phyloP scores from a whole-genome alignment of 2,797 vertebrate species.

The Spondyliosoma cantharus region DNA sequence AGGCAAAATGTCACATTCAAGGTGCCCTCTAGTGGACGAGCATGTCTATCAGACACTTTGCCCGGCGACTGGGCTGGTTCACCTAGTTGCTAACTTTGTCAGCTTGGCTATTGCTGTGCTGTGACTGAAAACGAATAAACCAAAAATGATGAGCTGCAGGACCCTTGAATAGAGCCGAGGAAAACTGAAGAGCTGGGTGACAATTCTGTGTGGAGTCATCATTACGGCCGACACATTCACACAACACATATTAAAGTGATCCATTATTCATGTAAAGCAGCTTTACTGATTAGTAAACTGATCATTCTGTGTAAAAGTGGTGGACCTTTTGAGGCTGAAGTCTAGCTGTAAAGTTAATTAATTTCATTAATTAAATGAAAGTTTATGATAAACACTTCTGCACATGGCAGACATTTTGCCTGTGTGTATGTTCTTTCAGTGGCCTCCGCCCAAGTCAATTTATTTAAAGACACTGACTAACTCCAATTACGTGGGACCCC shows the following conservation, averaged over 20 bases:
- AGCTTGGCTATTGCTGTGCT: neutral
- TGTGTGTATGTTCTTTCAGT: constrained; percentile 49
- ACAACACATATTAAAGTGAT: neutral
- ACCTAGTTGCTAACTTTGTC: neutral
- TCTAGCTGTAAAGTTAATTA: constrained; percentile 12
- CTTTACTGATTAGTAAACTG: neutral
- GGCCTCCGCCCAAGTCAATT: constrained; percentile 74
- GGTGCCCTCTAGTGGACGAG: no score
- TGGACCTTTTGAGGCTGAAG: neutral
- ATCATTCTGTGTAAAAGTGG: neutral
- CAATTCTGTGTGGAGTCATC: neutral
- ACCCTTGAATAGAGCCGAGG: neutral
- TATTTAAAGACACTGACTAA: constrained; percentile 81
- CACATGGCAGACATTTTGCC: constrained; percentile 34
- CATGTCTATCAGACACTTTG: no score
- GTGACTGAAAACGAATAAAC: neutral
- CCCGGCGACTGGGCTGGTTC: no score
- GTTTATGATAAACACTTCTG: constrained; percentile 43
- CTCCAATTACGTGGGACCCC: constrained; percentile 75
- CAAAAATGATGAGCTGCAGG: neutral
- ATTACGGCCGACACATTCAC: rapidly evolving
- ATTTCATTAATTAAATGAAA: constrained; percentile 34
- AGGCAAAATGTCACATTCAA: no score
- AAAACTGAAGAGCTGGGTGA: neutral
- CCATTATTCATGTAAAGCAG: neutral